Conservation (phyloP, 30 jellyfish, hydroid and myxozoan species). For the Aurelia aurita region DNA sequence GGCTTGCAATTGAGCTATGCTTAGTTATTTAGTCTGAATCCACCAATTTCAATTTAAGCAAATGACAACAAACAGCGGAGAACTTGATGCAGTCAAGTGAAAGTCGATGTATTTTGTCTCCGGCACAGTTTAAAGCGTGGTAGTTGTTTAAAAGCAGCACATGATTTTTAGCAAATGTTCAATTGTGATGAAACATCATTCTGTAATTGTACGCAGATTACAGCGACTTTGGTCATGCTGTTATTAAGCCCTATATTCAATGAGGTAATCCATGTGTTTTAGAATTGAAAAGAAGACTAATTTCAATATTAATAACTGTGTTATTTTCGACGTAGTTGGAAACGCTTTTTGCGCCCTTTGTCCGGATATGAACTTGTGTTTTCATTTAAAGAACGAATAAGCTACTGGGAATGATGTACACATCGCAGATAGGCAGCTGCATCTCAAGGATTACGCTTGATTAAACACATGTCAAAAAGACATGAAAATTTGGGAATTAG, state of each 20-base stretch:
- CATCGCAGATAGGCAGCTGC: background rate
- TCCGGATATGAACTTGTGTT: background rate
- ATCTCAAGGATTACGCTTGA: too few species aligned
- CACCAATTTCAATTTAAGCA: too few species aligned
- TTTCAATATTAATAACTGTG: slow-evolving; percentile 4
- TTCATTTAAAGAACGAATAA: background rate
- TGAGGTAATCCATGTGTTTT: slow-evolving; percentile 31
- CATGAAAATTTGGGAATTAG: too few species aligned
- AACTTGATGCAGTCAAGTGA: background rate
- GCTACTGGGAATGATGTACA: background rate
- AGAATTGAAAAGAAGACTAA: background rate
- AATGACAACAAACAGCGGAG: too few species aligned
- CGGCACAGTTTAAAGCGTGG: slow-evolving; percentile 2
- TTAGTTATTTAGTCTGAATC: too few species aligned
- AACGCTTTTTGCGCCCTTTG: background rate
- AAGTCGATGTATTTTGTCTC: background rate
- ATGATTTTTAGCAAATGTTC: slow-evolving; percentile 25
- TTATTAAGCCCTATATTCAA: slow-evolving; percentile 27
- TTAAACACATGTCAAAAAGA: too few species aligned
- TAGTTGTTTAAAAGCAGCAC: slow-evolving; percentile 8
- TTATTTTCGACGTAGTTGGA: background rate
- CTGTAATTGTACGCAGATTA: slow-evolving; percentile 1
- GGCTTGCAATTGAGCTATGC: too few species aligned
- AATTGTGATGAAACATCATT: background rate
- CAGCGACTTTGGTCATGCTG: slow-evolving; percentile 44